phyloP scores from a whole-genome alignment of 2,888 invertebrate species.

The Automeris io region DNA sequence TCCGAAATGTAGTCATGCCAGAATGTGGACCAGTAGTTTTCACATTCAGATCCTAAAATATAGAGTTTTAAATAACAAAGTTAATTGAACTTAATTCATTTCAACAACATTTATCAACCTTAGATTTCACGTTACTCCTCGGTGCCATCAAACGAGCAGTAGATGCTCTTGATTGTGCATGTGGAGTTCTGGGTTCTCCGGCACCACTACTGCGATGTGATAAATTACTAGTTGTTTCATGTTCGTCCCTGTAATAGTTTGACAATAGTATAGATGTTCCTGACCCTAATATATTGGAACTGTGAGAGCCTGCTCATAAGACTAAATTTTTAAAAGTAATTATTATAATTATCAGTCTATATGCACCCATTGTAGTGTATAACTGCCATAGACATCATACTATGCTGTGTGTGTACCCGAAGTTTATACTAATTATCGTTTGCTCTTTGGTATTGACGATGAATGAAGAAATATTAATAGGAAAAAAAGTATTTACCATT shows the following conservation, averaged over 20 bases:
- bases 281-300: no score
- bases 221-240: slow-evolving; percentile 20
- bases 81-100: not conserved
- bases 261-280: not conserved
- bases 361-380: not conserved
- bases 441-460: no score
- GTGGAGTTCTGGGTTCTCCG: slow-evolving; percentile 40
- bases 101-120: slow-evolving; percentile 12
- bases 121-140: slow-evolving; percentile 20
- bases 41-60: slow-evolving; percentile 24
- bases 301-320: no score
- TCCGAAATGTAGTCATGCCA: slow-evolving; percentile 35
- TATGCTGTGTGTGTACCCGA: not conserved
- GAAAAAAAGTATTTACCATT: slow-evolving; percentile 35
- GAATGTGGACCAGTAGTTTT: slow-evolving; percentile 19
- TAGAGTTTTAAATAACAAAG: slow-evolving; percentile 1
- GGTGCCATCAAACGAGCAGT: slow-evolving; percentile 14
- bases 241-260: slow-evolving; percentile 24
- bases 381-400: not conserved
- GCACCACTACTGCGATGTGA: slow-evolving; percentile 41
- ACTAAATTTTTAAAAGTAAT: no score
- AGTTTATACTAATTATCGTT: no score
- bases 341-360: no score
- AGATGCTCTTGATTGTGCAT: slow-evolving; percentile 22
- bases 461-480: no score